Base-by-base conservation (phyloP, 2,888 invertebrate genomes). In the Cordilura impudica region DNA sequence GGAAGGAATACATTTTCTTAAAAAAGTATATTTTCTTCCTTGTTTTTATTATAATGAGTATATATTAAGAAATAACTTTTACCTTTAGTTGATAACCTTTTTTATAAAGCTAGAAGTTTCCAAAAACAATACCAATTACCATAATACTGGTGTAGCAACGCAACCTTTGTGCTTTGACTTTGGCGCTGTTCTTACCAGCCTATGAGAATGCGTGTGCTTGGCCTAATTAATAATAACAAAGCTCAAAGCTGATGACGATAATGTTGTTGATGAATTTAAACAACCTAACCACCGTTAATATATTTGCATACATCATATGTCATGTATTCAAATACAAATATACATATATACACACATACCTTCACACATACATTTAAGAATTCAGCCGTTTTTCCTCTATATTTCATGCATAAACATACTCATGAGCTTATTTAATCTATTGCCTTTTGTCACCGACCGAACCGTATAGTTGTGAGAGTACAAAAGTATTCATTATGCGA, bases 161-260 rank as follows among this genome's bases (percentile, higher is more conserved):
- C 12, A 39, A 39, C 35, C 35, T 39, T 39, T 39, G 35, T n/a
- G n/a, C n/a, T 39, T 39, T 39, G 35, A 39, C 35, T 39, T 39
- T 39, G 35, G 4, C n/a, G n/a, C 31, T 31, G 31, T 53, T 16
- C 26, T 4, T 29, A 14, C 31, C 31, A n/a, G 54, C 60, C 16
- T 65, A 23, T 39, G 43, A 66, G 69, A 66, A 60, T 69, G 6
- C 39, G 18, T 73, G 35, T 54, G 29, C 54, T 67, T 56, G 31
- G 16, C 23, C 31, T 58, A 69, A 58, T 69, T 58, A 69, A 58
- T 35, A 35, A 16, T 35, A 49, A 58, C 35, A 58, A 49, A 58
- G 10, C 49, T 45, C 10, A 31, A 12, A 61, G 19, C 39, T 18
- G 23, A 61, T 8, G 21, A 45, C 23, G 19, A 53, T 39, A n/a